phyloP scores from a whole-genome alignment of 2,797 vertebrate genomes.

The Pangasius macronema region DNA sequence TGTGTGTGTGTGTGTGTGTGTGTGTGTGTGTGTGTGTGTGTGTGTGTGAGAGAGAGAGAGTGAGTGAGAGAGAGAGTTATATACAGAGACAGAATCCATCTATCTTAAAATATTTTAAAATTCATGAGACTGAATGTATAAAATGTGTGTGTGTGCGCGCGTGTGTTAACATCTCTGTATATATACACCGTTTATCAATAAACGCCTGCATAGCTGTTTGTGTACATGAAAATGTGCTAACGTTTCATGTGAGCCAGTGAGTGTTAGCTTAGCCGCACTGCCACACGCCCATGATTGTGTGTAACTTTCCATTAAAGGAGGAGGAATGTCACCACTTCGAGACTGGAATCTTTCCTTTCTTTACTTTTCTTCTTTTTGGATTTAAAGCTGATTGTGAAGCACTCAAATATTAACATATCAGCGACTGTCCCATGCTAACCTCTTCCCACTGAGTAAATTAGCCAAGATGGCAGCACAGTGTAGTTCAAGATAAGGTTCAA shows the following conservation, averaged over 20 bases:
- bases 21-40: background rate
- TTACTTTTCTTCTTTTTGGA: background rate
- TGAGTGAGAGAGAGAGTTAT: background rate
- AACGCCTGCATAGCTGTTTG: constrained; percentile 10
- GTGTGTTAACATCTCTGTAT: background rate
- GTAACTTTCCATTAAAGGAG: constrained; percentile 71
- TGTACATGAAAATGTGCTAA: constrained; percentile 30
- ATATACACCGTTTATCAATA: background rate
- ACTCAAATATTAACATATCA: background rate
- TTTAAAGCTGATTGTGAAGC: background rate
- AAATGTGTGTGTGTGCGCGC: background rate
- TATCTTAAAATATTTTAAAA: background rate
- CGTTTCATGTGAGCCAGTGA: constrained; percentile 49
- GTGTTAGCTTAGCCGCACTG: constrained; percentile 60
- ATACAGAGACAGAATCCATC: background rate
- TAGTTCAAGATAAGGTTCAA: background rate
- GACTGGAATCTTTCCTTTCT: background rate
- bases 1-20: constrained; percentile 6
- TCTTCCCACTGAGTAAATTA: background rate
- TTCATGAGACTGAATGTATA: background rate
- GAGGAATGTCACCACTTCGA: constrained; percentile 18
- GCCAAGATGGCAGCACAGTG: background rate
- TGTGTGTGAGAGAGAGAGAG: background rate
- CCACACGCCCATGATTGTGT: constrained; percentile 60
- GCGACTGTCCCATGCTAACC: background rate